Percentiles rank a stretch among this genome's conserved stretches.
phyloP scores from a whole-genome alignment of 2,888 invertebrate species.

The Bedellia somnulentella region DNA sequence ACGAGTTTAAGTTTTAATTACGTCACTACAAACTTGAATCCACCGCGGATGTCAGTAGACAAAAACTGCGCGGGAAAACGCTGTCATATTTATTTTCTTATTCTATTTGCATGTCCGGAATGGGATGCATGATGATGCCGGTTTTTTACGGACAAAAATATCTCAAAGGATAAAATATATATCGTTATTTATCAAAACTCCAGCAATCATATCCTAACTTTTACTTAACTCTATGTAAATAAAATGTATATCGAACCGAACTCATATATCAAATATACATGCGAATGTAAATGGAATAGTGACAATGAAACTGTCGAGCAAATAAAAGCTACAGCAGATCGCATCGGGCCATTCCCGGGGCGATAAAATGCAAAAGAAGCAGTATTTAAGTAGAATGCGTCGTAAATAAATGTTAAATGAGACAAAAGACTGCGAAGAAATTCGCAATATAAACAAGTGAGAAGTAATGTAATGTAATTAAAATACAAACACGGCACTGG shows the following conservation, averaged over 20 bases:
- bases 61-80: too few species aligned
- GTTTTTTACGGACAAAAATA: too few species aligned
- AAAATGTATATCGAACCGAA: too few species aligned
- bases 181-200: too few species aligned
- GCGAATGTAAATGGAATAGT: conserved; percentile 5
- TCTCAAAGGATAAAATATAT: too few species aligned
- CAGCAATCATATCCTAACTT: too few species aligned
- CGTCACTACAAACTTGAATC: conserved; percentile 26
- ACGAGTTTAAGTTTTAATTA: conserved; percentile 55
- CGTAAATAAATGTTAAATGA: conserved; percentile 56
- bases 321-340: conserved; percentile 38
- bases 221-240: too few species aligned
- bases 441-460: conserved; percentile 48
- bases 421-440: conserved; percentile 49
- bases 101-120: too few species aligned
- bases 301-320: conserved; percentile 39
- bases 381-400: conserved; percentile 54
- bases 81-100: not conserved
- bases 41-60: conserved; percentile 7
- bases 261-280: too few species aligned
- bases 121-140: too few species aligned
- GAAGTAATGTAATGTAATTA: conserved; percentile 47
- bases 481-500: too few species aligned
- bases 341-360: conserved; percentile 35
- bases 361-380: conserved; percentile 48